Evolutionary conservation across 2,888 invertebrate genomes (phyloP).

Genomic region (Drosophila anceps): DNA sequence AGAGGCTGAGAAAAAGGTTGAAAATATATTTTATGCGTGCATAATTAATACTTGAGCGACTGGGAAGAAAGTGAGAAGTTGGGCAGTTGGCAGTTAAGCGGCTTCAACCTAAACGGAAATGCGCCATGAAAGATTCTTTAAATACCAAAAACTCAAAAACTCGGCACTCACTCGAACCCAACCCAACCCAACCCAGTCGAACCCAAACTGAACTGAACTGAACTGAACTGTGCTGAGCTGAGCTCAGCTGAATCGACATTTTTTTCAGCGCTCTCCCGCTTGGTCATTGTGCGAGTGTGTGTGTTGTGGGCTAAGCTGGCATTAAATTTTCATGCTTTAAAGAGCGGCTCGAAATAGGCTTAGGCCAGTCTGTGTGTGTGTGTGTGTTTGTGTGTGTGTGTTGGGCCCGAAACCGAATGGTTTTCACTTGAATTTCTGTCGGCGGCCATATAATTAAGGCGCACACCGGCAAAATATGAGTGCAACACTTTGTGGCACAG

Average conservation of each 20-base stretch:
- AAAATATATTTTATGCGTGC: slow-evolving; percentile 77
- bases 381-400: slow-evolving; percentile 9
- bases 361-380: slow-evolving; percentile 38
- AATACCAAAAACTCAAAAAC: slow-evolving; percentile 21
- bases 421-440: slow-evolving; percentile 78
- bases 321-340: slow-evolving; percentile 78
- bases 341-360: slow-evolving; percentile 79
- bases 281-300: slow-evolving; percentile 27
- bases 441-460: slow-evolving; percentile 77
- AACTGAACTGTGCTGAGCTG: not conserved
- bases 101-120: slow-evolving; percentile 65
- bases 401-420: slow-evolving; percentile 44
- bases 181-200: slow-evolving; percentile 2
- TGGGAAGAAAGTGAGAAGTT: slow-evolving; percentile 19
- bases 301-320: slow-evolving; percentile 62
- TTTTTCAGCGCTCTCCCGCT: slow-evolving; percentile 46
- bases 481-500: slow-evolving; percentile 68
- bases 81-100: slow-evolving; percentile 56
- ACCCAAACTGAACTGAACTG: slow-evolving; percentile 4
- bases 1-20: slow-evolving; percentile 62
- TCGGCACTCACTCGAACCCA: slow-evolving; percentile 5
- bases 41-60: slow-evolving; percentile 72
- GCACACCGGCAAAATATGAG: slow-evolving; percentile 78
- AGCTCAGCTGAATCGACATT: slow-evolving; percentile 41
- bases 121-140: slow-evolving; percentile 53